Evolutionary conservation across 2,113 vertebrate species (phyloP), one percentile per base, ranked within the genome.

Genomic region (Abramis brama): DNA sequence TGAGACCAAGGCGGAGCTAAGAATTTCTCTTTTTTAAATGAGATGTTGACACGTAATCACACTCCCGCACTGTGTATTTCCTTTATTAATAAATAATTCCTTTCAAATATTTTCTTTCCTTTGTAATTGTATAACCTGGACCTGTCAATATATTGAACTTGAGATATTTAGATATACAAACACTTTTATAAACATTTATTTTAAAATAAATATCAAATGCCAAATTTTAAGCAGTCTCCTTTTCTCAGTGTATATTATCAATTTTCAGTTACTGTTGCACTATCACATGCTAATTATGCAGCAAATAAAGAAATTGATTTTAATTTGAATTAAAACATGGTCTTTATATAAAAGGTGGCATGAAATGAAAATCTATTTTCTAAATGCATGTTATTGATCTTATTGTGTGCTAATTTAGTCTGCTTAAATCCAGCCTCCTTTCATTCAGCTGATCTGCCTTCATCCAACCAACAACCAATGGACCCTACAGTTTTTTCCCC

Each of bases 1-100:
- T 92, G 0, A 92, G 94, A 79, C 93, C 93, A 5, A 91, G 83
- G 79, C 83, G 13, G 23, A 86, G 70, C n/a, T 90, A 52, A 68
- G 64, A 23, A 52, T 27, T 6, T 36, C 2, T 8, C 0, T 15
- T 52, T 27, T 52, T 30, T 50, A 19, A 36, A 17, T 50, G 27
- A 33, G 8, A 82, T 57, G 5, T 30, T 81, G 7, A 81, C 13
- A 8, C 66, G 7, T 83, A 8, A 36, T 47, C 39, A 27, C 17
- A 47, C 15, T 27, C 62, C 50, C 50, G 79, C 36, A 66, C 17
- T 68, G 11, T 59, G 9, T n/a, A n/a, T 39, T 59, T 59, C 76
- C 45, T 8, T 47, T 25, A 27, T 27, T 27, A 47, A 75, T 47
- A 50, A 57, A 43, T 10, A 43, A 43, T 43, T 43, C 9, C 43